Evolutionary conservation across 2,797 vertebrate genomes (phyloP).

Genomic region (Caiman crocodilus): DNA sequence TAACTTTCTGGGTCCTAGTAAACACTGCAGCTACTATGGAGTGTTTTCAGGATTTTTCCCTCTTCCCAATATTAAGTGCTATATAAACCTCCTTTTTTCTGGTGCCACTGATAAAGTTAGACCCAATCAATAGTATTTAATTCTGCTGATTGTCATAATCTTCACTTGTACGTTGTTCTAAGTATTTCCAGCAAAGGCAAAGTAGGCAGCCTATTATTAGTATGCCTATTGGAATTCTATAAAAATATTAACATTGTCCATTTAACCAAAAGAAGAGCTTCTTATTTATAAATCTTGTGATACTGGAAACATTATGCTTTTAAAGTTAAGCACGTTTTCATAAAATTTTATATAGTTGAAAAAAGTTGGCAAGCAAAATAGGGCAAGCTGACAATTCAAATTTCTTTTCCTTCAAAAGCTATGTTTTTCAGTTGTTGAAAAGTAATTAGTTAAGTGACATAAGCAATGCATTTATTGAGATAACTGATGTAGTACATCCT

Average conservation of each 20-base stretch:
- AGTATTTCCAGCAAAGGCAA: background rate
- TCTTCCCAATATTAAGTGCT: background rate
- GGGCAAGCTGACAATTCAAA: conserved; percentile 20
- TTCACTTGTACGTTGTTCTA: background rate
- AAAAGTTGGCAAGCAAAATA: conserved; percentile 42
- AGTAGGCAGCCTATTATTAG: background rate
- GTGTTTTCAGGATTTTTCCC: background rate
- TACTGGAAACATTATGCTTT: conserved; percentile 6
- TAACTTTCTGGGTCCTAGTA: background rate
- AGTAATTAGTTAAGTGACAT: conserved; percentile 50
- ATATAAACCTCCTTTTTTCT: background rate
- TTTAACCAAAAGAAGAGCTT: background rate
- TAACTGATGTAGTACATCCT: conserved; percentile 13
- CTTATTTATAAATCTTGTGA: background rate
- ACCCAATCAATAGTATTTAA: background rate
- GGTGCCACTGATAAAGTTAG: background rate
- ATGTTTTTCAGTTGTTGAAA: conserved; percentile 9
- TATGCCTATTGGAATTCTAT: background rate
- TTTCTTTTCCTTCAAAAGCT: conserved; percentile 40
- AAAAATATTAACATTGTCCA: background rate
- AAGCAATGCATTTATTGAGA: conserved; percentile 13
- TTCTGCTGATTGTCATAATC: background rate
- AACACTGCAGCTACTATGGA: background rate
- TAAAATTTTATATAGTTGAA: conserved; percentile 36
- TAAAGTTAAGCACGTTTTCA: conserved; percentile 9